phyloP scores from a whole-genome alignment of 2,888 invertebrate species.

The Epinotia bilunana region DNA sequence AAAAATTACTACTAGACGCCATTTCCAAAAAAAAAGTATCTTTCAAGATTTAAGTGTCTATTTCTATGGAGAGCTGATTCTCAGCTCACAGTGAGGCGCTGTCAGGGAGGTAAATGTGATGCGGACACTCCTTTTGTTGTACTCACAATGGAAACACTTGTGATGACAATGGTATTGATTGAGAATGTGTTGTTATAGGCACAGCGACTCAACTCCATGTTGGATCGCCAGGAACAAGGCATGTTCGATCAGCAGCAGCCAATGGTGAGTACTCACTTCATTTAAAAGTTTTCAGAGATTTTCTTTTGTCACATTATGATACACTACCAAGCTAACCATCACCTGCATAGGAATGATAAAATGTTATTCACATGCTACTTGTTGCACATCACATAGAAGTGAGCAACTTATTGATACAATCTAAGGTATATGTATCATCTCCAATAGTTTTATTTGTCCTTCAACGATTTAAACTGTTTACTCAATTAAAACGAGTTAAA shows the following conservation, averaged over 20 bases:
- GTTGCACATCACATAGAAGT: background rate
- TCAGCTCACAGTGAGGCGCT: background rate
- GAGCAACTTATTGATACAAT: background rate
- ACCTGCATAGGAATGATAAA: background rate
- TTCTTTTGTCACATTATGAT: background rate
- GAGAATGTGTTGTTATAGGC: conserved; percentile 68
- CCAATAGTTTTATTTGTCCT: background rate
- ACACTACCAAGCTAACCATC: background rate
- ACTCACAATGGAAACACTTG: conserved; percentile 1
- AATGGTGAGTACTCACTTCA: conserved; percentile 71
- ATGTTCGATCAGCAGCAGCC: conserved; percentile 81
- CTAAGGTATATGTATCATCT: background rate
- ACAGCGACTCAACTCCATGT: conserved; percentile 86
- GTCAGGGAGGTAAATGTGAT: background rate
- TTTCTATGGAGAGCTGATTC: too few relatives aligned
- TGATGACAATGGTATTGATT: background rate
- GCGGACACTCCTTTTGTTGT: background rate
- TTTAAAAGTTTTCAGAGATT: conserved; percentile 37
- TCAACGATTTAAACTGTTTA: background rate
- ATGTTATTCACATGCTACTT: background rate
- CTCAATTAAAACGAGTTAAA: background rate
- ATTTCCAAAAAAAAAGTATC: too few relatives aligned
- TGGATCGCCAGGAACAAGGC: conserved; percentile 89
- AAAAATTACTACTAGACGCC: too few relatives aligned
- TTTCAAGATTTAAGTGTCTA: too few relatives aligned